A percentile compares a stretch with the other conserved stretches of the same genome.
These are phyloP conservation scores for Miltochrista miniata DNA, from an alignment of 2,888 invertebrate species.

Conservation along the genomic window DNA sequence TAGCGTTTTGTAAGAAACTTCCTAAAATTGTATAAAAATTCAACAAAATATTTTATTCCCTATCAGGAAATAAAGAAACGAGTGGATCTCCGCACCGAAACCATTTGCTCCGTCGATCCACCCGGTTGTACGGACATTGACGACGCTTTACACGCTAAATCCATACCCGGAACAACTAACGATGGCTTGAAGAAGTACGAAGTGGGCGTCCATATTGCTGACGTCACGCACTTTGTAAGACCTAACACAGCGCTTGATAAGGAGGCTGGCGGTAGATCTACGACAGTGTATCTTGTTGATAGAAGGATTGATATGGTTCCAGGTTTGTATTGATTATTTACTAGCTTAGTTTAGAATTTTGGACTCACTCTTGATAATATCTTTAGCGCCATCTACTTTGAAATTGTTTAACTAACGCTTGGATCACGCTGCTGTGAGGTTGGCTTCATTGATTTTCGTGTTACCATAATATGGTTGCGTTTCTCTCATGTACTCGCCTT, in stretches of 20 bases:
- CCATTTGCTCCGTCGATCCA: conserved; percentile 98
- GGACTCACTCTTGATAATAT: too few species aligned
- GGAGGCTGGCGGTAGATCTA: conserved; percentile 96
- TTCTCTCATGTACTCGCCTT: too few species aligned
- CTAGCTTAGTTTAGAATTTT: neutral
- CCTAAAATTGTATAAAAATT: too few species aligned
- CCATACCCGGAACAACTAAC: conserved; percentile 83
- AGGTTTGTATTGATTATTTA: conserved; percentile 43
- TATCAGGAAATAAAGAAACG: conserved; percentile 89
- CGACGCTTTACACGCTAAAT: conserved; percentile 96
- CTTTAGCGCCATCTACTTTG: too few species aligned
- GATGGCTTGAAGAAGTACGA: conserved; percentile 64
- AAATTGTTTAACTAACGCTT: too few species aligned
- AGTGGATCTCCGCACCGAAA: conserved; percentile 92
- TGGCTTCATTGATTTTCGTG: too few species aligned
- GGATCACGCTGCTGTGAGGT: too few species aligned
- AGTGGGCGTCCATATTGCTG: conserved; percentile 99
- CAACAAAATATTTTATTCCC: neutral
- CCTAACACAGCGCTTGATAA: conserved; percentile 96
- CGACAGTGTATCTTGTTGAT: conserved; percentile 98
- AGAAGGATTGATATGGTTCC: conserved; percentile 95
- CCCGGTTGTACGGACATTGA: conserved; percentile 99
- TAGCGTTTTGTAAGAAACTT: too few species aligned
- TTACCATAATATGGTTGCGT: too few species aligned
- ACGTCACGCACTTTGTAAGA: conserved; percentile 98